Base-by-base conservation (phyloP, 2,888 invertebrate genomes). In the Itoplectis maculator region DNA sequence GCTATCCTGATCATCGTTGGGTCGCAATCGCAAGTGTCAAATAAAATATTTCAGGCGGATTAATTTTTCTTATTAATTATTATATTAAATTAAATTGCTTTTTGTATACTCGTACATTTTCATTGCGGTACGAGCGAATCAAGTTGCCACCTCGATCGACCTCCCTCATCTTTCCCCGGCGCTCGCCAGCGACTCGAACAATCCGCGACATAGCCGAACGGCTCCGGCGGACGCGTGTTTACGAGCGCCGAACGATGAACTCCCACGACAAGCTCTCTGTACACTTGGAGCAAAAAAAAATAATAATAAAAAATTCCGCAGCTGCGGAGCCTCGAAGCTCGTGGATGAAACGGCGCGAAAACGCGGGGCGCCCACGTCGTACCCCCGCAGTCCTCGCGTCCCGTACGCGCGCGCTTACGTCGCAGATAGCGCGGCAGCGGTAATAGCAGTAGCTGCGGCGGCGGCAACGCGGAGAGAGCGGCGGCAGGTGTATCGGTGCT, bases 401-500 rank as follows among this genome's bases (percentile, higher is more conserved):
- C 47, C 15, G 7, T 3, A 61, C 61, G 15, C 35, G 61, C 35
- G 7, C n/a, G n/a, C n/a, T n/a, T n/a, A n/a, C n/a, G n/a, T 35
- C 37, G 18, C 15, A 61, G 40, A 65, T 45, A 45, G 20, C 45
- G 54, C 11, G 0, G 75, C 66, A 84, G 69, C 68, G 79, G 70
- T 70, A 77, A 77, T 23, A 51, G 23, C 29, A 35, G 47, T 73
- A 35, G 75, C 61, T n/a, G 29, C 29, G 29, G 29, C 5, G 5
- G 29, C 29, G 29, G 29, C 29, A 5, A 29, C n/a, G n/a, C n/a
- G n/a, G n/a, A n/a, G n/a, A n/a, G n/a, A n/a, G n/a, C n/a, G n/a
- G 47, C 8, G 68, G 72, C 79, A 75, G 81, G 81, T 73, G 74
- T 90, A 91, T 92, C 91, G 87, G 82, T 69, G 78, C 84, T 86